These are phyloP conservation scores for Daktulosphaira vitifoliae DNA, from an alignment of 1,140 invertebrate genomes.

Conservation along the genomic window DNA sequence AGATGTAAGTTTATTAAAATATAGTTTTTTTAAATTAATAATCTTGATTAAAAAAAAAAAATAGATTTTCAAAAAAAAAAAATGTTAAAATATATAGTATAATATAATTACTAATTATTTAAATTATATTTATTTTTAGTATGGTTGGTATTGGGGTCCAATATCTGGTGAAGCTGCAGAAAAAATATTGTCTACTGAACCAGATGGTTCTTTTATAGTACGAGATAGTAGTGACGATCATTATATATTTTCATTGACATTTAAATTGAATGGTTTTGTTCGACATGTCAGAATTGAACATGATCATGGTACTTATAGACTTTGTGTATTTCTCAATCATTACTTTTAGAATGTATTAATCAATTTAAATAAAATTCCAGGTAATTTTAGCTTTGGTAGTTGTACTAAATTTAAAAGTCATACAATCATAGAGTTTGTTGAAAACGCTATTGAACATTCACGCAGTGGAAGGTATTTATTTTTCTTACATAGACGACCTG, in stretches of 20 bases:
- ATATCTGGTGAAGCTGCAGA: slow-evolving; percentile 89
- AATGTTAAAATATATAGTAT: not conserved
- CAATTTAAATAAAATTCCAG: slow-evolving; percentile 46
- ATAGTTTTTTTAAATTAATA: slow-evolving; percentile 9
- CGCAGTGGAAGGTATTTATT: slow-evolving; percentile 89
- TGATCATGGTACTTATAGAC: slow-evolving; percentile 77
- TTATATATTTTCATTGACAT: slow-evolving; percentile 94
- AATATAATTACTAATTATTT: not conserved
- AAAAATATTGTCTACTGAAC: slow-evolving; percentile 85
- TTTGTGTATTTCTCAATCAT: too few species aligned
- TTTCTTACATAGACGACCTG: slow-evolving; percentile 85
- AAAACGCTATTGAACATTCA: slow-evolving; percentile 93
- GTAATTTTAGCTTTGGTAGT: slow-evolving; percentile 94
- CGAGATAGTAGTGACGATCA: slow-evolving; percentile 93
- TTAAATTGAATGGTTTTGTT: slow-evolving; percentile 85
- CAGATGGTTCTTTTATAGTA: slow-evolving; percentile 93
- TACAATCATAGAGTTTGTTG: slow-evolving; percentile 95
- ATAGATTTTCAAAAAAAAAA: not conserved
- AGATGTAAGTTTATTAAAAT: slow-evolving; percentile 63
- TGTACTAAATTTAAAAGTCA: slow-evolving; percentile 90
- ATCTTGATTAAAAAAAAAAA: slow-evolving; percentile 11
- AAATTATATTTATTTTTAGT: slow-evolving; percentile 67
- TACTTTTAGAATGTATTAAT: too few species aligned
- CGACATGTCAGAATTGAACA: slow-evolving; percentile 94
- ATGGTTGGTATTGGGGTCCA: slow-evolving; percentile 98